Conservation (phyloP, 2,888 invertebrate genomes). For the Ophion slaviceki region DNA sequence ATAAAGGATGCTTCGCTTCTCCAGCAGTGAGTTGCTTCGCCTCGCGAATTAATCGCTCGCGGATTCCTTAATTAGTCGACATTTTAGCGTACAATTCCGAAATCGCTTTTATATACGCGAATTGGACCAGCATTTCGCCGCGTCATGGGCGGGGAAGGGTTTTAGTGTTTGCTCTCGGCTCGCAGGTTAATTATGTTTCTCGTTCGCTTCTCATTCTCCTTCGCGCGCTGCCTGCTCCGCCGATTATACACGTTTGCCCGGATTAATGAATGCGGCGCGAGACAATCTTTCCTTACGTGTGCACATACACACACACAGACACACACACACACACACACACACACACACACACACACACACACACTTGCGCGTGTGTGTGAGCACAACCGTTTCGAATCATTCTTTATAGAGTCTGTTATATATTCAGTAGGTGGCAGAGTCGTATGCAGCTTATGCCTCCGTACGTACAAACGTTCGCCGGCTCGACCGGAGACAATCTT, state of each 20-base stretch:
- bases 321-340: too few species aligned
- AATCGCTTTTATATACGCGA: conserved; percentile 22
- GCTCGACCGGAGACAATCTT: conserved; percentile 41
- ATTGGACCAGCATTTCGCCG: conserved; percentile 23
- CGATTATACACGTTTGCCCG: conserved; percentile 68
- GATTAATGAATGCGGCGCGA: conserved; percentile 66
- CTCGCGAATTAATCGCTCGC: conserved; percentile 17
- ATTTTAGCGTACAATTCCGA: conserved; percentile 4
- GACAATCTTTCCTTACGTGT: conserved; percentile 24
- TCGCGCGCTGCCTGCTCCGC: conserved; percentile 33
- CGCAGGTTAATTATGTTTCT: conserved; percentile 58
- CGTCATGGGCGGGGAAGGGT: conserved; percentile 15
- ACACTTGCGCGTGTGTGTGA: background rate
- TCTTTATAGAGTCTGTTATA: conserved; percentile 14
- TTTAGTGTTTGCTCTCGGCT: conserved; percentile 39
- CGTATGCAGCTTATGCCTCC: conserved; percentile 10
- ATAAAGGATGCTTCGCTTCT: background rate
- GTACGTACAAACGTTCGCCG: conserved; percentile 22
- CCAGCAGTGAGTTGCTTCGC: background rate
- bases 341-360: too few species aligned
- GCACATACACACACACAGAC: background rate
- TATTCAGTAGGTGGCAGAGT: conserved; percentile 45
- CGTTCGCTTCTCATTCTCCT: conserved; percentile 33
- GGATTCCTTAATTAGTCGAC: conserved; percentile 32
- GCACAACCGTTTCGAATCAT: conserved; percentile 43